Percentiles rank a stretch among this genome's conserved stretches.
Evolutionary conservation across 1,140 invertebrate genomes (phyloP).

Genomic region (Drosophila burlai): DNA sequence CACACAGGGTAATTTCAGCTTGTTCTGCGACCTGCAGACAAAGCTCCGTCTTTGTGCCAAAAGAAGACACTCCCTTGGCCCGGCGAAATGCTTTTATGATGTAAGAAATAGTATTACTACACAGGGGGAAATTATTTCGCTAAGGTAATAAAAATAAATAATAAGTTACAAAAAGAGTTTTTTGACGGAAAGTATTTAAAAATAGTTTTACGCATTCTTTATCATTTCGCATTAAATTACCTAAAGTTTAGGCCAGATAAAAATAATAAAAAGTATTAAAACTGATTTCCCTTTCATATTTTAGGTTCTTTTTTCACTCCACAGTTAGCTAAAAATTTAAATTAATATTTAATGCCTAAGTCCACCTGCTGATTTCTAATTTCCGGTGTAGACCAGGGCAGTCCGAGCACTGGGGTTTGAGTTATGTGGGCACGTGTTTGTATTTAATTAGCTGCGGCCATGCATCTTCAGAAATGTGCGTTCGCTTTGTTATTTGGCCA

Average conservation of each 20-base stretch:
- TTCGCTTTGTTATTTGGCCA: constrained; percentile 67
- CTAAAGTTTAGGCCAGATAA: not conserved
- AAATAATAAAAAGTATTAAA: not conserved
- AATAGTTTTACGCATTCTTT: no score
- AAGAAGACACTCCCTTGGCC: constrained; percentile 19
- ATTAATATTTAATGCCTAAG: not conserved
- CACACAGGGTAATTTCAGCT: constrained; percentile 42
- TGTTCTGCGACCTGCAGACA: constrained; percentile 36
- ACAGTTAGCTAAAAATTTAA: not conserved
- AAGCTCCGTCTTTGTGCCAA: constrained; percentile 53
- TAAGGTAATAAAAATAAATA: not conserved
- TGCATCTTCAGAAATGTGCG: constrained; percentile 54
- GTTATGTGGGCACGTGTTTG: constrained; percentile 77
- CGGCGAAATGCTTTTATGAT: constrained; percentile 66
- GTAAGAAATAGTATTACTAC: constrained; percentile 19
- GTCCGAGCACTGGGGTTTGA: constrained; percentile 51
- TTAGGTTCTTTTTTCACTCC: not conserved
- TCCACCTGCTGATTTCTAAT: not conserved
- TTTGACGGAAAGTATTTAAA: no score
- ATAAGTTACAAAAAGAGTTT: not conserved
- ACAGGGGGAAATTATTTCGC: not conserved
- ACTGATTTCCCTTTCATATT: not conserved
- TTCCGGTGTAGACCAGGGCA: not conserved
- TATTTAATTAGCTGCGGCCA: constrained; percentile 76
- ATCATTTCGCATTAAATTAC: not conserved